Evolutionary conservation across 2,113 vertebrate species (phyloP).

Genomic region (Pelecanus crispus): DNA sequence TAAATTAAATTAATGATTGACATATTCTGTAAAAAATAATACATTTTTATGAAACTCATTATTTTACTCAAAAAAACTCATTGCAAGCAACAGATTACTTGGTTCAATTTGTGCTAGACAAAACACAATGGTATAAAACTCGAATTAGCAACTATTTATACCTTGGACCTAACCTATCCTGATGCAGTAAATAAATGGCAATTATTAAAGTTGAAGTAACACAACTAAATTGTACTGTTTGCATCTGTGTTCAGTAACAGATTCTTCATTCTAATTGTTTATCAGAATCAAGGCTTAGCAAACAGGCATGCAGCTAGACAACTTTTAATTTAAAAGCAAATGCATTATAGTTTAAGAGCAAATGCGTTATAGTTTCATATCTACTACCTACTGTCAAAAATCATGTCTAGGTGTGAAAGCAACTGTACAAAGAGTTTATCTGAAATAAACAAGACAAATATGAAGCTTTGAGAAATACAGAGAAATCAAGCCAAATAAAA

Average conservation of each 20-base stretch:
- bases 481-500: neutral
- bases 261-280: neutral
- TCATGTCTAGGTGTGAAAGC: neutral
- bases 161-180: neutral
- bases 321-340: neutral
- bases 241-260: neutral
- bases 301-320: neutral
- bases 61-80: neutral
- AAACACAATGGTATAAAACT: neutral
- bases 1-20: neutral
- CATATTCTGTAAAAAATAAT: neutral
- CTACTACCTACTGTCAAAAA: neutral
- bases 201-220: neutral
- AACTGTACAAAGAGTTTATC: neutral
- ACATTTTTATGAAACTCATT: neutral
- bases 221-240: neutral
- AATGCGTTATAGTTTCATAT: neutral
- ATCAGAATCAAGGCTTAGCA: neutral
- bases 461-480: neutral
- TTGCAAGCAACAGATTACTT: neutral
- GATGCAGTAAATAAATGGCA: neutral
- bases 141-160: neutral
- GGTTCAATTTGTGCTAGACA: neutral
- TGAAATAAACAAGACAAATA: neutral
- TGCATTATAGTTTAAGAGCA: neutral